These are phyloP conservation scores for Diplodus puntazzo DNA, from an alignment of 2,797 vertebrate species.

Conservation along the genomic window DNA sequence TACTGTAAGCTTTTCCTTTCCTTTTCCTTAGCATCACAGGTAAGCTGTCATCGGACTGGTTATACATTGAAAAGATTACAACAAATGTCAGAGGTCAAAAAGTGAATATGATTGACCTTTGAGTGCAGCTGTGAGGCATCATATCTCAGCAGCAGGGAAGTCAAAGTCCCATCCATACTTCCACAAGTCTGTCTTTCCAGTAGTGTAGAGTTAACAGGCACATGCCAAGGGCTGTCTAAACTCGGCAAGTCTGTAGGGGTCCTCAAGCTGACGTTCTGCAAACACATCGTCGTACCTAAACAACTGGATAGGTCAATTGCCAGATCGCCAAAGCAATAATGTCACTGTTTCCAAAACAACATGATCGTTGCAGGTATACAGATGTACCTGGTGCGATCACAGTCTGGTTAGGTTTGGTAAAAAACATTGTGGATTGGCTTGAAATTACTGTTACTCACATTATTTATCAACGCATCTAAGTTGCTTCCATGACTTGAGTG, in stretches of 20 bases:
- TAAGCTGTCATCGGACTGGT: neutral
- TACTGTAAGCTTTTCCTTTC: too few relatives aligned
- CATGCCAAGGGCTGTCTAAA: neutral
- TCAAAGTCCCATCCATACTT: neutral
- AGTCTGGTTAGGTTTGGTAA: too few relatives aligned
- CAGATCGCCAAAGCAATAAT: too few relatives aligned
- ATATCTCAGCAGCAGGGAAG: neutral
- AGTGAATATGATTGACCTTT: conserved; percentile 6
- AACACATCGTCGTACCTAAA: too few relatives aligned
- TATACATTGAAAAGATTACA: neutral
- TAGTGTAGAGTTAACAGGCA: neutral
- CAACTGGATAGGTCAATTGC: too few relatives aligned
- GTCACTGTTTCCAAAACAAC: too few relatives aligned
- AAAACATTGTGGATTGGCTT: too few relatives aligned
- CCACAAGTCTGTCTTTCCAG: neutral
- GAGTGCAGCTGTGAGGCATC: neutral
- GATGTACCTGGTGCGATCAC: too few relatives aligned
- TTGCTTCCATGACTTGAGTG: too few relatives aligned
- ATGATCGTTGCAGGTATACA: too few relatives aligned
- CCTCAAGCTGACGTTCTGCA: neutral
- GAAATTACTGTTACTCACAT: too few relatives aligned
- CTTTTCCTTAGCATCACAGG: neutral
- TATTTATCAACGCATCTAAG: too few relatives aligned
- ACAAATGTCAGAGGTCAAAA: neutral
- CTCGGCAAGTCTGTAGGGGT: neutral